Conservation (phyloP, 2,797 vertebrate species). For the Silurus lanzhouensis region DNA sequence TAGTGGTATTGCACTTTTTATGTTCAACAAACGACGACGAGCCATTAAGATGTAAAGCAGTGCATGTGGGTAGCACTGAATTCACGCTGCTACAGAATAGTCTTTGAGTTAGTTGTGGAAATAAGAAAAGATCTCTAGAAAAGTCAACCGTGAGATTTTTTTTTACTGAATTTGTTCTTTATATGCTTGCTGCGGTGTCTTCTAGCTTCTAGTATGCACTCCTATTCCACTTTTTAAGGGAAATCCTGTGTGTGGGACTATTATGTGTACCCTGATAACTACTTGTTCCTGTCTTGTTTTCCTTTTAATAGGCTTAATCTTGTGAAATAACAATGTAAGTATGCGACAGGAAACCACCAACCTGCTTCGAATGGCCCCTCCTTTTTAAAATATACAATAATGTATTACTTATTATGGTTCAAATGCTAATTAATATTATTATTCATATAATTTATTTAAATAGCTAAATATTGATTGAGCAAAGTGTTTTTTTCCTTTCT, state of each 20-base stretch:
- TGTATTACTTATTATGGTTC: not conserved
- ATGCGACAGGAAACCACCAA: slow-evolving; percentile 36
- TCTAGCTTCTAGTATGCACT: not conserved
- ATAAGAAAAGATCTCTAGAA: not conserved
- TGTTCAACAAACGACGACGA: slow-evolving; percentile 18
- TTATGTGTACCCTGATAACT: slow-evolving; percentile 14
- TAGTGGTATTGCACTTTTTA: slow-evolving; percentile 24
- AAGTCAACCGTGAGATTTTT: not conserved
- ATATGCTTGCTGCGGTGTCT: not conserved
- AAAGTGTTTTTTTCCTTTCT: not conserved
- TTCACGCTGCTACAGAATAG: not conserved
- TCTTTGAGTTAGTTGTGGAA: slow-evolving; percentile 16
- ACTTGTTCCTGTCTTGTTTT: slow-evolving; percentile 20
- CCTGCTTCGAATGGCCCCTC: not conserved
- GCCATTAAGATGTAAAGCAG: slow-evolving; percentile 16
- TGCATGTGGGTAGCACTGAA: slow-evolving; percentile 15
- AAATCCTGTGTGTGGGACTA: slow-evolving; percentile 14
- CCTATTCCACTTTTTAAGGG: not conserved
- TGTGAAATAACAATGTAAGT: slow-evolving; percentile 6
- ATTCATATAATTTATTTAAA: no score
- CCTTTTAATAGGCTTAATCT: slow-evolving; percentile 33
- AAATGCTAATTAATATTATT: not conserved
- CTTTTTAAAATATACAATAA: not conserved
- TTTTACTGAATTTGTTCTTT: not conserved
- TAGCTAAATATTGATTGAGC: no score